Evolutionary conservation across 2,113 vertebrate genomes (phyloP), one percentile per base, ranked within the genome.

Genomic region (Cynopterus brachyotis): DNA sequence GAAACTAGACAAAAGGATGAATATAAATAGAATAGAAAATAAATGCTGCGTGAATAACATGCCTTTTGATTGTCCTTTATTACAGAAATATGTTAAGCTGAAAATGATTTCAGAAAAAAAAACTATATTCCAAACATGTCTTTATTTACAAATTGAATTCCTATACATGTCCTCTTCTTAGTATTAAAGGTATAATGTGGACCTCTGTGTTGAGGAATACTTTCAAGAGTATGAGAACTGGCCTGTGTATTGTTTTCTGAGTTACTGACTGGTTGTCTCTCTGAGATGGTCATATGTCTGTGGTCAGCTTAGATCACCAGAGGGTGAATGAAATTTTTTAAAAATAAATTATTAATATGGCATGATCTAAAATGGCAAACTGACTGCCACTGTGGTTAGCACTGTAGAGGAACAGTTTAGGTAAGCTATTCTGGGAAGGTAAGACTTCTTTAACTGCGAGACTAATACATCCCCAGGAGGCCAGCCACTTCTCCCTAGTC

Each of bases 31-130:
- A 88, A 67, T 9, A 79, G 70, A 96, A 94, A 76, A 45, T 59
- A 89, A 69, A 73, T 37, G 55, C 76, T 95, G 72, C 0, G 5
- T 69, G 72, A 90, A 59, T 55, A 50, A 24, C 72, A 88, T 35
- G 35, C 47, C 76, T 95, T 87, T 81, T 79, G 57, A 89, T 79
- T 91, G 80, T 69, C 15, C 2, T 72, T 86, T 94, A 78, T 84
- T 53, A 81, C 26, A 86, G 67, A 89, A 10, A 91, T 85, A 89
- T 92, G 30, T 94, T 64, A 59, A 64, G 66, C 22, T 72, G 76
- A 81, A 94, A 80, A 73, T 72, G 70, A 81, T 67, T 80, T 89
- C 55, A 24, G 64, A 84, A 94, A 93, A 94, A 93, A 59, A 78
- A 94, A 94, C 20, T 80, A 11, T 88, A 72, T 90, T 76, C 47